A percentile compares a stretch with the other conserved stretches of the same genome.
These are phyloP conservation scores for Trichomycterus rosablanca DNA, from an alignment of 2,113 vertebrate species.

Conservation along the genomic window DNA sequence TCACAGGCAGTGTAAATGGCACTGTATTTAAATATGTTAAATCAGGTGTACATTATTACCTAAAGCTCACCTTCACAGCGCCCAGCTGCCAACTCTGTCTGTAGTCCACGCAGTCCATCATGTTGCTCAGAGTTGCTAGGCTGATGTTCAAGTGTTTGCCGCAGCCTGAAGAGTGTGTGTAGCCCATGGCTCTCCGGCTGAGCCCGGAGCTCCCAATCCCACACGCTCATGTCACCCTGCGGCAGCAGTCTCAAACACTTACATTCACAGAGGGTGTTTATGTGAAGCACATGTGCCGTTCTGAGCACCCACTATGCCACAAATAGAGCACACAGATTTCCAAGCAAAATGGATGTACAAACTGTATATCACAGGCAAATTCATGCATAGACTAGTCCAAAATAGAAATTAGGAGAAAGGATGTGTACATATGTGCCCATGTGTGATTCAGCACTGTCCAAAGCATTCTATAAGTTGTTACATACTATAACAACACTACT, in stretches of 20 bases:
- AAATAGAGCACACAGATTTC: no score
- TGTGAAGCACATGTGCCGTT: slow-evolving; percentile 27
- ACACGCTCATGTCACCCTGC: slow-evolving; percentile 51
- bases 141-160: slow-evolving; percentile 20
- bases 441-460: no score
- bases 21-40: no score
- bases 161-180: slow-evolving; percentile 30
- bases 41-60: no score
- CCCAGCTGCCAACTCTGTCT: not conserved
- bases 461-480: no score
- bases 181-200: slow-evolving; percentile 48
- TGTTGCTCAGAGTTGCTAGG: slow-evolving; percentile 5
- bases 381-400: no score
- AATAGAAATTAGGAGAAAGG: no score
- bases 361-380: no score
- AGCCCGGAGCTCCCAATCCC: slow-evolving; percentile 58
- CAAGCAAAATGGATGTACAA: no score
- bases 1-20: no score
- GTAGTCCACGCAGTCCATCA: slow-evolving; percentile 11
- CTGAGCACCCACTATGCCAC: slow-evolving; percentile 27
- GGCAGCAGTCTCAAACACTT: slow-evolving; percentile 49
- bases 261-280: slow-evolving; percentile 44
- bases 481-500: no score
- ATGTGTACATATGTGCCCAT: no score
- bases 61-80: not conserved